Base-by-base conservation (phyloP, 2,888 invertebrate species). In the Zele albiditarsus region DNA sequence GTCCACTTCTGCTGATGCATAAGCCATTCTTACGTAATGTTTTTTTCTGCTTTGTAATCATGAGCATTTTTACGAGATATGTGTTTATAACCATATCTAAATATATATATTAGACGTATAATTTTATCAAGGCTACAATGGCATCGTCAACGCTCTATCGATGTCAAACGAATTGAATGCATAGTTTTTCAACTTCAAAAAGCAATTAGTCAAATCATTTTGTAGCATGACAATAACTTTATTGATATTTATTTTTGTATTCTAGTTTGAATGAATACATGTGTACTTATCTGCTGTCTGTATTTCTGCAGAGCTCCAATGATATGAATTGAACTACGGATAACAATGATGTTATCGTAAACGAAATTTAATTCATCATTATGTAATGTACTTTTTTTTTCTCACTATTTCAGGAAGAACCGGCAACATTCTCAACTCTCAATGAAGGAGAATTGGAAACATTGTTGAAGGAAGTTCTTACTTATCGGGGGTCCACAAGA, bases 381-480 rank as follows among this genome's bases (percentile, higher is more conserved):
- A 53, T 27, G 62, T 46, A 23, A 12, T 76, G 1, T 58, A 33
- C 38, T 58, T 60, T 65, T 25, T 31, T 25, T 31, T 28, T 67
- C 16, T 31, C 38, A 68, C 63, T 60, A 73, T 85, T 87, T 70
- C 80, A 90, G 90, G 87, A 87, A 80, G 89, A 90, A 83, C 86
- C 89, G 73, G 86, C 88, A 75, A 88, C 87, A 78, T 83, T 89
- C 74, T 89, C 87, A 80, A 92, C 93, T 82, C 90, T 95, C 87
- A 94, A 95, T 90, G 95, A 96, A 87, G 92, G 92, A 75, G 93
- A 94, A 88, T 91, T 96, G 79, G 93, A 94, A 83, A 94, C 94
- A 75, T 91, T 96, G 80, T 91, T 96, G 83, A 95, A 96, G 88
- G 96, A 96, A 91, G 96, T 95, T 81, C 93, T 95, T 87, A 94